These are phyloP conservation scores for Pocillopora damicornis DNA, from an alignment of 64 coral and sea anemone genomes.

Conservation along the genomic window DNA sequence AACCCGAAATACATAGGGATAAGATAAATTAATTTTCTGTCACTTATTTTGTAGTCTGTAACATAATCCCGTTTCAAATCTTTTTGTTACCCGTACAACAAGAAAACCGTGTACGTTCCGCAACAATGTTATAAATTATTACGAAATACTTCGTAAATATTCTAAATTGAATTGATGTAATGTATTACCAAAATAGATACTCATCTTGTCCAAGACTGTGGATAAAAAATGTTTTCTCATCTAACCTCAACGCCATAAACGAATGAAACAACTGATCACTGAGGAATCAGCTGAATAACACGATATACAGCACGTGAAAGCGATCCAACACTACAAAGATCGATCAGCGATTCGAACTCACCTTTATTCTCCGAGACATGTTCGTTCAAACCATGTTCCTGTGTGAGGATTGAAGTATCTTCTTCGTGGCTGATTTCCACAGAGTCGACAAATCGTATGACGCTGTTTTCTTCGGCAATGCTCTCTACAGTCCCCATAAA, in stretches of 20 bases:
- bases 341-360: not conserved
- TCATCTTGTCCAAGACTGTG: too few relatives aligned
- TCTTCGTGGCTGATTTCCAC: conserved; percentile 15
- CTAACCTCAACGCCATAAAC: not conserved
- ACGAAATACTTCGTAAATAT: too few relatives aligned
- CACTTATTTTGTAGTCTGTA: not conserved
- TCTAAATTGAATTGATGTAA: too few relatives aligned
- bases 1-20: not conserved
- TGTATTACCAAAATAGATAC: too few relatives aligned
- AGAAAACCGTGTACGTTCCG: too few relatives aligned
- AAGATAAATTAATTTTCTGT: not conserved
- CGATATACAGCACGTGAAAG: not conserved
- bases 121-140: too few relatives aligned
- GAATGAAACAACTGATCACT: too few relatives aligned
- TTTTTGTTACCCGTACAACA: not conserved
- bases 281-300: not conserved
- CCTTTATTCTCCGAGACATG: not conserved
- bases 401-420: not conserved
- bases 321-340: not conserved
- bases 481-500: conserved; percentile 14
- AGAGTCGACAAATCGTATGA: conserved; percentile 25
- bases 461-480: not conserved
- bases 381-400: not conserved
- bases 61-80: not conserved
- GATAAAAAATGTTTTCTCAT: not conserved